Conservation (phyloP, 2,888 invertebrate species). For the Cantharis lateralis region DNA sequence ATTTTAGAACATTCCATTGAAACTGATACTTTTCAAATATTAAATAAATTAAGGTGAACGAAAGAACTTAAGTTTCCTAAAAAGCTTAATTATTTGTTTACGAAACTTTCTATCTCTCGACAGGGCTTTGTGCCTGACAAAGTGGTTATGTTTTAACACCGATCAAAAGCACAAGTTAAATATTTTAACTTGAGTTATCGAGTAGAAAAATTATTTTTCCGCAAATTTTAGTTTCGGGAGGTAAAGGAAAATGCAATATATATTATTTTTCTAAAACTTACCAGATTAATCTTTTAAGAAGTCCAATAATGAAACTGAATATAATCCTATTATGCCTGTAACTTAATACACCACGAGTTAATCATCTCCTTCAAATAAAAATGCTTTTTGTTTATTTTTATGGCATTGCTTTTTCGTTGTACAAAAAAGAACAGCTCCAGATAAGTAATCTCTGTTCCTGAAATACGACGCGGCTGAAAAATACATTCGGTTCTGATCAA, state of each 20-base stretch:
- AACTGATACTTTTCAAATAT: not conserved
- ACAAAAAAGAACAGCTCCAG: slow-evolving; percentile 21
- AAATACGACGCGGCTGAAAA: slow-evolving; percentile 31
- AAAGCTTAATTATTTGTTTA: not conserved
- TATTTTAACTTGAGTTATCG: too few species aligned
- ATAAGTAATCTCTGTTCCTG: slow-evolving; percentile 28
- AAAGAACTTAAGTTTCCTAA: not conserved
- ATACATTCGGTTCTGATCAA: slow-evolving; percentile 27
- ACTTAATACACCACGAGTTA: slow-evolving; percentile 4
- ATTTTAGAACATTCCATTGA: not conserved
- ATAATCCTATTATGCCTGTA: not conserved
- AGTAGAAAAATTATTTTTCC: too few species aligned
- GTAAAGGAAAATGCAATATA: not conserved
- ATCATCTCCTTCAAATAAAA: slow-evolving; percentile 16
- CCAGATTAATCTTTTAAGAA: not conserved
- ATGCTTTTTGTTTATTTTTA: slow-evolving; percentile 19
- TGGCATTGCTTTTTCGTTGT: slow-evolving; percentile 23
- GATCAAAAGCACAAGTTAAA: not conserved
- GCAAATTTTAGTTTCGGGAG: too few species aligned
- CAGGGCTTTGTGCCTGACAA: not conserved
- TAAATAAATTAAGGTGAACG: not conserved
- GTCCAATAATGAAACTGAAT: not conserved
- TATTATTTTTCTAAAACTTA: not conserved
- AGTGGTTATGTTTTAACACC: not conserved
- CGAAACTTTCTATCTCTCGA: not conserved